Evolutionary conservation across 2,888 invertebrate species (phyloP).

Genomic region (Drosophila neonasuta): DNA sequence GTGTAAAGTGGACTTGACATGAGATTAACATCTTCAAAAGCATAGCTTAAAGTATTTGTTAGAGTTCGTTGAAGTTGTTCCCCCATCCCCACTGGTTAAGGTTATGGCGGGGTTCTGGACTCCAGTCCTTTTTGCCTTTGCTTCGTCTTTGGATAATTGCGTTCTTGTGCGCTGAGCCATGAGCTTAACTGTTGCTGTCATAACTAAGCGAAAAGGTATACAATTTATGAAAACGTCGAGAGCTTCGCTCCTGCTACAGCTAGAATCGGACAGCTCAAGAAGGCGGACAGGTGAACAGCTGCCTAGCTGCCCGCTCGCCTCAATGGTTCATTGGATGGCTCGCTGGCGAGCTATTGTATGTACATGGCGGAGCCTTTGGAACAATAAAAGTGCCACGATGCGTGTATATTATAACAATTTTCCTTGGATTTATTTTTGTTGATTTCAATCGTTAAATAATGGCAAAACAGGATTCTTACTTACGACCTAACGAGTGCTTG

Average conservation of each 20-base stretch:
- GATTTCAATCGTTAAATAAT: constrained; percentile 75
- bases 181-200: constrained; percentile 78
- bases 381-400: constrained; percentile 41
- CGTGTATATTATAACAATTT: constrained; percentile 70
- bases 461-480: constrained; percentile 62
- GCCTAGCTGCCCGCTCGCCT: not conserved
- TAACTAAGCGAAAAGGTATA: constrained; percentile 78
- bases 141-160: constrained; percentile 74
- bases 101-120: constrained; percentile 43
- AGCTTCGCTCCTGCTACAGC: constrained; percentile 12
- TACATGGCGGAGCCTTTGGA: constrained; percentile 24
- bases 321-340: not conserved
- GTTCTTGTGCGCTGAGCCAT: constrained; percentile 78
- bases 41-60: constrained; percentile 78
- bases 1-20: constrained; percentile 80
- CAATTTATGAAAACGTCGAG: constrained; percentile 74
- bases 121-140: constrained; percentile 39
- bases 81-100: constrained; percentile 30
- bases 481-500: constrained; percentile 61
- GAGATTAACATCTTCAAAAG: constrained; percentile 79
- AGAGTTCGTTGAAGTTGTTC: constrained; percentile 66
- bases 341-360: not conserved
- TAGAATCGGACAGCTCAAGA: constrained; percentile 10
- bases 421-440: constrained; percentile 70
- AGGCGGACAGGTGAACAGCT: constrained; percentile 41